These are phyloP conservation scores for Bradypus variegatus DNA, from an alignment of 2,797 vertebrate species.

Conservation along the genomic window DNA sequence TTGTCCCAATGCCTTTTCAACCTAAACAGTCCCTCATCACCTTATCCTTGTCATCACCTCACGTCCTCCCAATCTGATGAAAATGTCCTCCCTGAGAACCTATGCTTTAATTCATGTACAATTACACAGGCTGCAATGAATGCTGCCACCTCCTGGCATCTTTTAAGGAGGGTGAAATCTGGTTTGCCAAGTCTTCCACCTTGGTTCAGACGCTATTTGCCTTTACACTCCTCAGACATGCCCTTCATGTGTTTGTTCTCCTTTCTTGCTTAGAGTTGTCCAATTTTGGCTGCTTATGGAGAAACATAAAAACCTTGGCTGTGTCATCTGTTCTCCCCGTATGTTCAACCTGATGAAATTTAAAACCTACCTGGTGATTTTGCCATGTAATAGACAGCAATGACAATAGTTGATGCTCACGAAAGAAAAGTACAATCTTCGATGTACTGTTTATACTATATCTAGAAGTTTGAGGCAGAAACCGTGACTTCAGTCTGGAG, in stretches of 20 bases:
- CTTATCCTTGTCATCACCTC: neutral
- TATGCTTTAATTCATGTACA: too few species aligned
- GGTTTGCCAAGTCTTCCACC: neutral
- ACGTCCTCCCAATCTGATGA: too few species aligned
- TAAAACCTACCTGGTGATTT: neutral
- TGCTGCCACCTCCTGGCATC: slow-evolving; percentile 54
- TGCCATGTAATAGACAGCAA: neutral
- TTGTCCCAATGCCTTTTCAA: neutral
- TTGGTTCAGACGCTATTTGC: neutral
- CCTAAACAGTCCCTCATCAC: neutral
- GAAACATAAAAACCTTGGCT: neutral
- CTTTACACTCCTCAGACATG: neutral
- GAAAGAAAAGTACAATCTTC: neutral
- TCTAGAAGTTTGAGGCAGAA: neutral
- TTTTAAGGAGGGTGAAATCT: neutral
- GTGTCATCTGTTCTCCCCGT: neutral
- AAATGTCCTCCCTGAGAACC: neutral
- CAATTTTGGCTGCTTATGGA: neutral
- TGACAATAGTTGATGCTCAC: neutral
- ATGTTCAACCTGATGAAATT: neutral
- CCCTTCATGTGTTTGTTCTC: neutral
- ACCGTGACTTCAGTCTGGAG: neutral
- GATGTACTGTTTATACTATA: neutral
- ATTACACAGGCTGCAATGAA: neutral
- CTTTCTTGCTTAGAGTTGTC: neutral